These are phyloP conservation scores for Parnassius glacialis DNA, from an alignment of 2,888 invertebrate species.

Conservation along the genomic window DNA sequence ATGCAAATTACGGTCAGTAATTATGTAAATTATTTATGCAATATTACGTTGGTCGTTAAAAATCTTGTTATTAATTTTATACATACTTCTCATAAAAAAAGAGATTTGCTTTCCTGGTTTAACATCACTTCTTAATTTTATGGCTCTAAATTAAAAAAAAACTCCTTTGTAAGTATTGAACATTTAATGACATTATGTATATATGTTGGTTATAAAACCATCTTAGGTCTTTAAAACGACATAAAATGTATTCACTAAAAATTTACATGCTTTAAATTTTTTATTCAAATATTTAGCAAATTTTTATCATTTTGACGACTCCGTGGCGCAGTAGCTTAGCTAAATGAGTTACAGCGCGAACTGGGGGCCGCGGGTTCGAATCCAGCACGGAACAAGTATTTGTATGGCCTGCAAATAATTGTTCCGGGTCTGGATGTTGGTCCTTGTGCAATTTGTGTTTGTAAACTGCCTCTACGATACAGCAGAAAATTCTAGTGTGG, in stretches of 20 bases:
- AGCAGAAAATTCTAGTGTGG: too few species aligned
- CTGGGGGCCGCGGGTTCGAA: too few species aligned
- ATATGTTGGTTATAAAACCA: constrained; percentile 18
- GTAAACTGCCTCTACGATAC: too few species aligned
- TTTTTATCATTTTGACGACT: constrained; percentile 9
- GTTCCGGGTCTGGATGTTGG: too few species aligned
- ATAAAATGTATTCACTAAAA: constrained; percentile 19
- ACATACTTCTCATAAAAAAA: too few species aligned
- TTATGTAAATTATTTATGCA: neutral
- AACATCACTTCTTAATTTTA: constrained; percentile 1
- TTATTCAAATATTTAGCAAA: constrained; percentile 19
- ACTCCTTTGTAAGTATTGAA: constrained; percentile 22
- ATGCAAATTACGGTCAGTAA: too few species aligned
- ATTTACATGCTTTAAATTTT: constrained; percentile 20
- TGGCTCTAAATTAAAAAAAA: constrained; percentile 7
- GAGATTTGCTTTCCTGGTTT: neutral
- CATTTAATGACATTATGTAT: constrained; percentile 20
- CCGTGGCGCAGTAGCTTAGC: too few species aligned
- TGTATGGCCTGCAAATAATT: too few species aligned
- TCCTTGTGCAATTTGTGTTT: too few species aligned
- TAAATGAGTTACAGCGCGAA: too few species aligned
- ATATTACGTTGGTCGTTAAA: neutral
- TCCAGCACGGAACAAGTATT: too few species aligned
- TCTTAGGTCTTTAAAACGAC: constrained; percentile 8
- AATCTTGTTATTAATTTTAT: too few species aligned